Percentiles rank a stretch among this genome's conserved stretches.
Conservation (phyloP, 2,113 vertebrate genomes). For the human (Homo sapiens) region DNA sequence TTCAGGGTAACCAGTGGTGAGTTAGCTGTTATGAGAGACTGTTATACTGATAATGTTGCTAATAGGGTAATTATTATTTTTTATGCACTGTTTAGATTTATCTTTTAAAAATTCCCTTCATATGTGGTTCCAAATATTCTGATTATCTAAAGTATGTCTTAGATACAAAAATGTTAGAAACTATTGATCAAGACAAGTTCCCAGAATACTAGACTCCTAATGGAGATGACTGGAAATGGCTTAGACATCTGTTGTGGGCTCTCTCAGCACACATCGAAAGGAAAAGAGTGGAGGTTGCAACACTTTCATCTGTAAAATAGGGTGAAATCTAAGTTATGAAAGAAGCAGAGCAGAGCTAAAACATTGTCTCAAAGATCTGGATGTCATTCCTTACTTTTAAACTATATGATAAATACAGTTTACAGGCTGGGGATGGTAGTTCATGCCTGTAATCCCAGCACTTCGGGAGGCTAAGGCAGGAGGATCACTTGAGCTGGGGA, state of each 20-base stretch:
- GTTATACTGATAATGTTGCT: not conserved
- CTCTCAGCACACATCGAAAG: not conserved
- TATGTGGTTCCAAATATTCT: not conserved
- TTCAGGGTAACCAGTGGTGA: not conserved
- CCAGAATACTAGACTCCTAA: not conserved
- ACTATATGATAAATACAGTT: too few relatives aligned
- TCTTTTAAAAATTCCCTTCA: not conserved
- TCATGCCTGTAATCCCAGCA: too few relatives aligned
- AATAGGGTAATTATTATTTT: not conserved
- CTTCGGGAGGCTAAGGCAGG: too few relatives aligned
- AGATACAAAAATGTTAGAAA: not conserved
- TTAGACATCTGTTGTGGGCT: not conserved
- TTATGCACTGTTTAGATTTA: not conserved
- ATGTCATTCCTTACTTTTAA: not conserved
- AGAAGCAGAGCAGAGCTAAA: not conserved
- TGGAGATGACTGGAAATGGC: not conserved
- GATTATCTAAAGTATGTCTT: not conserved
- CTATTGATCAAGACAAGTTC: not conserved
- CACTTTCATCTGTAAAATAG: not conserved
- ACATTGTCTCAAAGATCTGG: not conserved
- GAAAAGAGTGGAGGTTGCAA: not conserved
- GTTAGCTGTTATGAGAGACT: not conserved
- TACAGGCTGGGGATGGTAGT: too few relatives aligned
- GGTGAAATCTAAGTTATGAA: not conserved
- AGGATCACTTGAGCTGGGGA: too few relatives aligned